These are phyloP conservation scores for Pseudeuparius sepicola DNA, from an alignment of 2,888 invertebrate species.

Conservation along the genomic window DNA sequence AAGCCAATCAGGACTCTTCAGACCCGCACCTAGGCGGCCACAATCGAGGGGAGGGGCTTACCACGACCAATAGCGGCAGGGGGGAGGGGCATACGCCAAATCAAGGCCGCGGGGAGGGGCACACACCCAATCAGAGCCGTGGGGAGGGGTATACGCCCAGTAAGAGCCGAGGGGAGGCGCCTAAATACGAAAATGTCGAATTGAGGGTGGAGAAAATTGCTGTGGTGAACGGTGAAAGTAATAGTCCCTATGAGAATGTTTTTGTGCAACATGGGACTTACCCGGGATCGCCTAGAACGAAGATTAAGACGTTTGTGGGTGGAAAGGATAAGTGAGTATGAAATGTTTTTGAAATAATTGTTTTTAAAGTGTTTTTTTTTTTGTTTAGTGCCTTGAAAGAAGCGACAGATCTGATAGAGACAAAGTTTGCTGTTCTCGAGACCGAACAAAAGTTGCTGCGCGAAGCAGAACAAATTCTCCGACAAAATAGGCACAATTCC, in stretches of 20 bases:
- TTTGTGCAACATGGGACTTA: constrained; percentile 33
- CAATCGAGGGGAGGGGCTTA: constrained; percentile 8
- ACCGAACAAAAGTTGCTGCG: constrained; percentile 31
- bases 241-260: constrained; percentile 55
- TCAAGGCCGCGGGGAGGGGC: background rate
- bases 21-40: no score
- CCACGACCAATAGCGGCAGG: background rate
- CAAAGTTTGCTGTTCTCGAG: constrained; percentile 40
- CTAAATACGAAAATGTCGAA: no score
- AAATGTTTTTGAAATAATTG: constrained; percentile 1
- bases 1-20: constrained; percentile 27
- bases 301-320: constrained; percentile 49
- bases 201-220: no score
- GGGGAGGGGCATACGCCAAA: background rate
- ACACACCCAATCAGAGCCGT: background rate
- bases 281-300: constrained; percentile 47
- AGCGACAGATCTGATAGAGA: constrained; percentile 39
- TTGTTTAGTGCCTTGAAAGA: constrained; percentile 30
- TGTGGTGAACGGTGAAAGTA: constrained; percentile 24
- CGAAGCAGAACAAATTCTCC: constrained; percentile 27
- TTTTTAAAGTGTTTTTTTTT: constrained; percentile 6
- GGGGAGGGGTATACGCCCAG: background rate
- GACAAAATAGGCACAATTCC: constrained; percentile 28
- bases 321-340: constrained; percentile 23
- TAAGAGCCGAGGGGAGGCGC: background rate